A percentile compares a stretch with the other conserved stretches of the same genome.
Evolutionary conservation across 2,888 invertebrate species (phyloP).

Genomic region (Leucophenga maculata): DNA sequence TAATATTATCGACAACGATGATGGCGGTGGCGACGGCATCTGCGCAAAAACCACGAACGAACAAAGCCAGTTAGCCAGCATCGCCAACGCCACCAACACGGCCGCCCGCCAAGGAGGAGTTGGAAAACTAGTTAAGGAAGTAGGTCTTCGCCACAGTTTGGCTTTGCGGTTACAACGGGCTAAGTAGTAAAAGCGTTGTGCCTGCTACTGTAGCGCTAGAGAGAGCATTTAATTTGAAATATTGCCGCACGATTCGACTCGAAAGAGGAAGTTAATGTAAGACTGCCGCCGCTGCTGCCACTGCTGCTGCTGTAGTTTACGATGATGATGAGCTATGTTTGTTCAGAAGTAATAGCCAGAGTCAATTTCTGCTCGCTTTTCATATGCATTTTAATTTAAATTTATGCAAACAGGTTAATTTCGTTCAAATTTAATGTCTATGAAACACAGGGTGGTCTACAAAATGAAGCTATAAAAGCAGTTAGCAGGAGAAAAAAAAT

Average conservation of each 20-base stretch:
- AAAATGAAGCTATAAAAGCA: conserved; percentile 14
- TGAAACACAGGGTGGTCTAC: conserved; percentile 22
- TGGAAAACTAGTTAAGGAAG: conserved; percentile 21
- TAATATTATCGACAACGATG: conserved; percentile 15
- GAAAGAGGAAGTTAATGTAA: background rate
- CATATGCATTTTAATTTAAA: conserved; percentile 38
- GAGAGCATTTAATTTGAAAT: background rate
- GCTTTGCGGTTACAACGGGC: conserved; percentile 3
- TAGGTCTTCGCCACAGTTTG: conserved; percentile 10
- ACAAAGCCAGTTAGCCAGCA: background rate
- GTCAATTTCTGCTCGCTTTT: background rate
- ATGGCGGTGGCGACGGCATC: conserved; percentile 6
- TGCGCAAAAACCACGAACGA: background rate
- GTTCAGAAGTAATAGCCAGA: background rate
- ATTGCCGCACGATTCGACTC: background rate
- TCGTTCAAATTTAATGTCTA: conserved; percentile 54
- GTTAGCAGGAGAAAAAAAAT: background rate
- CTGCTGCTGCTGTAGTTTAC: background rate
- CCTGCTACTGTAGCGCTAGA: conserved; percentile 10
- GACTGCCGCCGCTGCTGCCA: background rate
- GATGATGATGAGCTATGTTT: conserved; percentile 22
- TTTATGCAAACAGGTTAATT: conserved; percentile 68
- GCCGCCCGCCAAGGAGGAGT: background rate
- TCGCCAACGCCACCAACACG: background rate
- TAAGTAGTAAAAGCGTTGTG: conserved; percentile 10